phyloP scores from a whole-genome alignment of 2,888 invertebrate genomes.

The Drosophila yooni region DNA sequence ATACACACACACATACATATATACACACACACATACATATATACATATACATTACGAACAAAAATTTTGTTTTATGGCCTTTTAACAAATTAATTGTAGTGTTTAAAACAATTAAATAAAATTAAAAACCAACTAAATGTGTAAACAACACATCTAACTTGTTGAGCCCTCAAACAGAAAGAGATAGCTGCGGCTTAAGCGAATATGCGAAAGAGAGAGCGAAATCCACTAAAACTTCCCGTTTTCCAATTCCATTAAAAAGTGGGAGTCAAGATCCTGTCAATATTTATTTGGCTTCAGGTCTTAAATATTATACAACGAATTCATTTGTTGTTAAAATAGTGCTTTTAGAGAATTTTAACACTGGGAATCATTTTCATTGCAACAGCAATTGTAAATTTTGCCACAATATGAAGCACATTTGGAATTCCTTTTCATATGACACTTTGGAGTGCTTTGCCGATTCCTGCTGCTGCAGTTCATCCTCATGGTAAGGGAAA shows the following conservation, averaged over 20 bases:
- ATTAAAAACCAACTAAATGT: conserved; percentile 41
- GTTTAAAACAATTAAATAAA: conserved; percentile 64
- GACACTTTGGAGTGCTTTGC: not conserved
- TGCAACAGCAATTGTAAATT: not conserved
- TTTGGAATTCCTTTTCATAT: not conserved
- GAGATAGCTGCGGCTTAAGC: conserved; percentile 4
- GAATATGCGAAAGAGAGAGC: not conserved
- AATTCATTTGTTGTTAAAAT: too few relatives aligned
- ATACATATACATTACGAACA: conserved; percentile 28
- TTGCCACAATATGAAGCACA: not conserved
- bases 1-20: too few relatives aligned
- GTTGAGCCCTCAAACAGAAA: conserved; percentile 10
- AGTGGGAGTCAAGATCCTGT: not conserved
- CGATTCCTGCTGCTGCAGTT: not conserved
- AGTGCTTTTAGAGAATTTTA: not conserved
- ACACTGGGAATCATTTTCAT: not conserved
- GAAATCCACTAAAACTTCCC: not conserved
- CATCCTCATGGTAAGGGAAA: not conserved
- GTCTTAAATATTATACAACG: too few relatives aligned
- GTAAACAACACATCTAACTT: conserved; percentile 23
- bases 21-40: not conserved
- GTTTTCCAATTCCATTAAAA: not conserved
- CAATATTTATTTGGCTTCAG: not conserved
- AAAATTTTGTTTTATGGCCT: conserved; percentile 65
- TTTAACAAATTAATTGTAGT: conserved; percentile 74